Evolutionary conservation across 2,888 invertebrate genomes (phyloP).

Genomic region (Tinea trinotella): DNA sequence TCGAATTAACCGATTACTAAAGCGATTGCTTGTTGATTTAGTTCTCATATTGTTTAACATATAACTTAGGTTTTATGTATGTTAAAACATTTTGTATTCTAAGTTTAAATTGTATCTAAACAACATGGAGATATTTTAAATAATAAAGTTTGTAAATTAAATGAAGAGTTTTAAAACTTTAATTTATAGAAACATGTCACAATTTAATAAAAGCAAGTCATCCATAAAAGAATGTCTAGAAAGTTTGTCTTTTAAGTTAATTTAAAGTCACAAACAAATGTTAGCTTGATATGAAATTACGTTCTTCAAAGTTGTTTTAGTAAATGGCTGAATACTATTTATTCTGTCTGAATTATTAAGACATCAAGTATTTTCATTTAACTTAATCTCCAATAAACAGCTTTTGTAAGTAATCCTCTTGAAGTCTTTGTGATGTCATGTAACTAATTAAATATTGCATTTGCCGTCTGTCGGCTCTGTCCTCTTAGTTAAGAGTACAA

Average conservation of each 20-base stretch:
- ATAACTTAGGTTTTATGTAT: no score
- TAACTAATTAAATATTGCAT: slow-evolving; percentile 1
- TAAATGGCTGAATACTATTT: not conserved
- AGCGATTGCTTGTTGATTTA: not conserved
- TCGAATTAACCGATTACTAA: not conserved
- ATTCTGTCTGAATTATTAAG: not conserved
- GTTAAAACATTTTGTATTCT: no score
- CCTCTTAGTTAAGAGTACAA: not conserved
- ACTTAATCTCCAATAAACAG: not conserved
- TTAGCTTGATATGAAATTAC: not conserved
- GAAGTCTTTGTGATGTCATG: not conserved
- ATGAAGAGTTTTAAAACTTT: not conserved
- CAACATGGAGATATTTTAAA: no score
- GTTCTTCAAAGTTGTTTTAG: not conserved
- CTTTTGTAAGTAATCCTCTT: slow-evolving; percentile 1
- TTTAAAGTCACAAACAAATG: not conserved
- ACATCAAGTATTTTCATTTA: not conserved
- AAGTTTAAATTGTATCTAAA: no score
- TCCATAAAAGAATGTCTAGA: not conserved
- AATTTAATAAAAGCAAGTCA: not conserved
- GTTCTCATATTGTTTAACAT: no score
- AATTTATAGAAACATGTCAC: not conserved
- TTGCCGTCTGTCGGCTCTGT: not conserved
- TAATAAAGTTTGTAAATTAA: no score
- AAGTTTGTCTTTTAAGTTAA: not conserved